Percentiles rank a stretch among this genome's conserved stretches.
Evolutionary conservation across 35 echinoderm and acorn worm genomes (phyloP).

Genomic region (Chiridota heheva): DNA sequence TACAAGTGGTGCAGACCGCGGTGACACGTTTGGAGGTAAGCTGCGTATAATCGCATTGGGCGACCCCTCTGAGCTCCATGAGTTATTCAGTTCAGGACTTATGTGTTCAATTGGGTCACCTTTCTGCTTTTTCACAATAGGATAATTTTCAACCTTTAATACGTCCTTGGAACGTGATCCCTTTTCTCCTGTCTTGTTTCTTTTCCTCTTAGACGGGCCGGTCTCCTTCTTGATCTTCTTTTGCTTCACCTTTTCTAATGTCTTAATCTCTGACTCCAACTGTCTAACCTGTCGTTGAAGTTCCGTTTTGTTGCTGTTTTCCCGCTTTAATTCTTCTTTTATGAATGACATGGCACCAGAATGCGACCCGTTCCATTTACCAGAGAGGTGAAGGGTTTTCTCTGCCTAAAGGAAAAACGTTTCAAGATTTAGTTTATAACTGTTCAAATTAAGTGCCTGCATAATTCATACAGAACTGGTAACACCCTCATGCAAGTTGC

Average conservation of each 20-base stretch:
- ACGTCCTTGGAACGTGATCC: background rate
- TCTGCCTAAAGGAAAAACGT: conserved; percentile 1
- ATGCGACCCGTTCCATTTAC: background rate
- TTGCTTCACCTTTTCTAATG: conserved; percentile 20
- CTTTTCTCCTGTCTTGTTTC: conserved; percentile 10
- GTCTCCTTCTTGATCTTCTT: conserved; percentile 55
- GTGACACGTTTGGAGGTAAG: conserved; percentile 43
- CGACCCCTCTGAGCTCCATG: conserved; percentile 40
- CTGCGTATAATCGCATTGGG: conserved; percentile 37
- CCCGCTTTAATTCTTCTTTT: conserved; percentile 81
- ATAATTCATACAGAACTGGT: no score
- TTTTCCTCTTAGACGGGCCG: background rate
- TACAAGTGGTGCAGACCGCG: conserved; percentile 49
- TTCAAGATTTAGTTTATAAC: no score
- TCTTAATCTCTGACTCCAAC: conserved; percentile 74
- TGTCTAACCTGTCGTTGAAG: conserved; percentile 61
- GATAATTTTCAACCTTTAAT: background rate
- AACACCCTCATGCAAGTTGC: no score
- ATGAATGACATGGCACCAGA: conserved; percentile 52
- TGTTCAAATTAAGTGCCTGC: no score
- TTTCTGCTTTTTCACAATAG: conserved; percentile 23
- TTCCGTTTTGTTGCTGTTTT: conserved; percentile 83
- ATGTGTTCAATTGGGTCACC: conserved; percentile 19
- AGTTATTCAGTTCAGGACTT: conserved; percentile 61
- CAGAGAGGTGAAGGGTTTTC: conserved; percentile 1